Evolutionary conservation across 92 coral and sea anemone species (phyloP), one percentile per base, ranked within the genome.

Genomic region (Siderastrea radians): DNA sequence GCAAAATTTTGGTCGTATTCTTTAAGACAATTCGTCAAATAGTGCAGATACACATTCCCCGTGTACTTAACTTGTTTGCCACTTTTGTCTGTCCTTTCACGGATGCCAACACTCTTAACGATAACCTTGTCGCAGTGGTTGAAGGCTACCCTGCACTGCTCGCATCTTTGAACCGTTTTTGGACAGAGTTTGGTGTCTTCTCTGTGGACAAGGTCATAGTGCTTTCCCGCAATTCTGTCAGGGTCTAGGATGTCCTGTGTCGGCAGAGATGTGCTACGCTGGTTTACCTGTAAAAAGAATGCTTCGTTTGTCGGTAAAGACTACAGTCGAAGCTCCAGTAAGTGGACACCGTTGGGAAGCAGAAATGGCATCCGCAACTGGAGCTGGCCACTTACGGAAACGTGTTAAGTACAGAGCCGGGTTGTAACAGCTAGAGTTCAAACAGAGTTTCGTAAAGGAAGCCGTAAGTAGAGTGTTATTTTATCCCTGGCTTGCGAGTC

Each of bases 21-120:
- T 70, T 61, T 90, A 47, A 90, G 86, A 66, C 93, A 92, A 47
- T 81, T 84, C 38, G 91, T 89, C 7, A 89, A 86, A 54, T 81
- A 93, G 49, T 92, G 91, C 7, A 93, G 87, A 58, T 93, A 90
- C 17, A 90, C 85, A 73, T 90, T 93, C 3, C 96, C 96, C 49
- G 90, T 82, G 50, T 87, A 93, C 84, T 85, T 90, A 1, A 86
- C 88, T 38, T 62, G 60, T 57, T 89, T 93, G 8, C 95, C 93
- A 5, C 89, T 68, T 74, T 86, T 93, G 74, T 93, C 89, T 6
- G 93, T 93, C 43, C 91, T 51, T 26, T 89, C 86, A 63, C 82
- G 86, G 10, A 85, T 80, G 45, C 91, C 95, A 5, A 89, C 93
- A 66, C 85, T 79, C 53, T 92, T 92, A 47, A 92, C 69, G 12